Evolutionary conservation across 92 coral and sea anemone genomes (phyloP), one percentile per base, ranked within the genome.

Genomic region (Heteractis magnifica): DNA sequence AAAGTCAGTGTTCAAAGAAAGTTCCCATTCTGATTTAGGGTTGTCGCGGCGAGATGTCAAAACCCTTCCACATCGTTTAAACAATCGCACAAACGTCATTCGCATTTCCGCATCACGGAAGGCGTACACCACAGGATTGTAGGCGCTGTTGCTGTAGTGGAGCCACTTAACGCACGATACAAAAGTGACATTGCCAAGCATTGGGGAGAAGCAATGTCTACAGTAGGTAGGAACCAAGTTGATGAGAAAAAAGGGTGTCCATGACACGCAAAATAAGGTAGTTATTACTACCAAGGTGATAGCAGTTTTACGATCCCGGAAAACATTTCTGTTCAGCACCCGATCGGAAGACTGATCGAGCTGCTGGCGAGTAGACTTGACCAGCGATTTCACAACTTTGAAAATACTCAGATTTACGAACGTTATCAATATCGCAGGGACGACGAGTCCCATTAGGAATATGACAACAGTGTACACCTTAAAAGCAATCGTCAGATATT

Each of bases 261-360:
- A 97, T 1, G 99, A 95, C 5, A 94, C 81, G 20, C 93, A 84
- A 53, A 97, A 97, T 56, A 97, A 74, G 10, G 91, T 89, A 0
- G 98, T 97, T 41, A 97, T 89, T 13, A 94, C 77, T 0, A 86
- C 73, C 6, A 97, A 86, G 11, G 99, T 97, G n/a, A 94, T 72
- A 48, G 95, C 94, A 41, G 95, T 97, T 52, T 92, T 92, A 50
- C 90, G 71, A 65, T 93, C 94, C 41, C 81, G 90, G 34, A 81
- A 79, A 60, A 93, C 72, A 50, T 85, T 85, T 64, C 82, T 81
- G 14, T 83, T 84, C 49, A 88, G 55, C 34, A 64, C 87, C 76
- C 79, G 83, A 48, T 83, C 82, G 8, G 65, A 72, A 9, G 70
- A 34, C 53, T 78, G 86, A 7, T 79, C 76, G 10, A 72, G 58